Conservation (phyloP, 1,140 invertebrate genomes). For the Heliconius melpomene region DNA sequence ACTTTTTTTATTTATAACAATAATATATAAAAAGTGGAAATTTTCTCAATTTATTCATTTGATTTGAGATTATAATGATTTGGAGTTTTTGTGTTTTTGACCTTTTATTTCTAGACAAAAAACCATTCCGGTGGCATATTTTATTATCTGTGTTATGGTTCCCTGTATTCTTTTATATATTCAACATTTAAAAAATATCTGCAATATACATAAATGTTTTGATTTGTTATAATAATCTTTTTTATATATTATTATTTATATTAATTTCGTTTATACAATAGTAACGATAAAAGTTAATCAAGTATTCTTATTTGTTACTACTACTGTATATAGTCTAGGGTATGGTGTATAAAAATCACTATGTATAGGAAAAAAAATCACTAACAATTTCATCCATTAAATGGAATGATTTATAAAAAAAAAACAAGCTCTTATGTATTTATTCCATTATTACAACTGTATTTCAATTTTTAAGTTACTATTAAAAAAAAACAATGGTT, state of each 20-base stretch:
- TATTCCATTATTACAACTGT: conserved; percentile 45
- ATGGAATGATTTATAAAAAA: conserved; percentile 48
- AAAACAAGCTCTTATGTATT: conserved; percentile 60
- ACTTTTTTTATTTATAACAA: background rate
- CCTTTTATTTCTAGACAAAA: background rate
- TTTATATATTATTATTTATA: background rate
- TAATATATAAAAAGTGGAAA: background rate
- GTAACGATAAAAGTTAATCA: background rate
- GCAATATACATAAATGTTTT: background rate
- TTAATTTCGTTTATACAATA: background rate
- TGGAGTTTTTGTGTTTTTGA: background rate
- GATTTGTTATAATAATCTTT: background rate
- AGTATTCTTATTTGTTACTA: background rate
- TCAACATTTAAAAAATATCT: background rate
- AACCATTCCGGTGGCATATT: background rate
- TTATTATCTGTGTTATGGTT: background rate
- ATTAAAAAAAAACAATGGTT: conserved; percentile 16
- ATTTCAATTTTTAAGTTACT: conserved; percentile 20
- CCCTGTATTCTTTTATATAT: background rate
- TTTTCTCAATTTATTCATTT: background rate
- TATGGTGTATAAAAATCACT: conserved; percentile 66
- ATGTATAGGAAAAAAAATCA: conserved; percentile 39
- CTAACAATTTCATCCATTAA: conserved; percentile 49
- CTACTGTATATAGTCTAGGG: conserved; percentile 61
- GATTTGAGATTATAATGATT: background rate